Evolutionary conservation across 1,140 invertebrate genomes (phyloP), one percentile per base, ranked within the genome.

Genomic region (Drosophila murphyi): DNA sequence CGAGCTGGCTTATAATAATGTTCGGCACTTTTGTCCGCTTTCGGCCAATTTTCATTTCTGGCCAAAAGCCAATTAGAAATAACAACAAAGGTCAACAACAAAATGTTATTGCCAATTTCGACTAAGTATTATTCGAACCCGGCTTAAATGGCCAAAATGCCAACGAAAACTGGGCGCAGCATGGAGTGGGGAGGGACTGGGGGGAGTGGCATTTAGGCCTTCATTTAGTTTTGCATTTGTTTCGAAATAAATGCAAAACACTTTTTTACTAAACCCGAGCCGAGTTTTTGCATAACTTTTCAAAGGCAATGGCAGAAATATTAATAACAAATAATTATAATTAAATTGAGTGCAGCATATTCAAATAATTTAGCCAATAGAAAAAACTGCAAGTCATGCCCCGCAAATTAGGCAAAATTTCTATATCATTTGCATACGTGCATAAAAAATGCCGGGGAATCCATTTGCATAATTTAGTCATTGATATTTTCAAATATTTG

Each of bases 21-120:
- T 20, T 20, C 20, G 20, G 20, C 20, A 20, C 0, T 20, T 20
- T 20, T 20, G 20, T 20, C 20, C 20, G 20, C 20, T 20, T 20
- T 20, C 29, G 39, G 39, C 34, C 60, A 65, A 43, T 62, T 75
- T 62, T 45, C 52, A 12, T 63, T 59, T 43, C 43, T 20, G 32
- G 34, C 28, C n/a, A 55, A 79, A 76, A 81, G 75, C 51, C 76
- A 82, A 86, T 82, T 87, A 79, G 77, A 82, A 86, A 82, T 86
- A 86, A 85, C 76, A 83, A 87, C 78, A 86, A 87, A 68, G 82
- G 61, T 37, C 8, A 39, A 56, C 71, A 68, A 82, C 20, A 83
- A 83, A 64, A 43, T 72, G 31, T 48, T 57, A 20, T 20, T 20
- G 50, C 48, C 71, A 63, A 79, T 82, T 81, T 82, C 50, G 63